Evolutionary conservation across 2,797 vertebrate genomes (phyloP), one percentile per base, ranked within the genome.

Genomic region (Poeciliopsis paucimaculata): DNA sequence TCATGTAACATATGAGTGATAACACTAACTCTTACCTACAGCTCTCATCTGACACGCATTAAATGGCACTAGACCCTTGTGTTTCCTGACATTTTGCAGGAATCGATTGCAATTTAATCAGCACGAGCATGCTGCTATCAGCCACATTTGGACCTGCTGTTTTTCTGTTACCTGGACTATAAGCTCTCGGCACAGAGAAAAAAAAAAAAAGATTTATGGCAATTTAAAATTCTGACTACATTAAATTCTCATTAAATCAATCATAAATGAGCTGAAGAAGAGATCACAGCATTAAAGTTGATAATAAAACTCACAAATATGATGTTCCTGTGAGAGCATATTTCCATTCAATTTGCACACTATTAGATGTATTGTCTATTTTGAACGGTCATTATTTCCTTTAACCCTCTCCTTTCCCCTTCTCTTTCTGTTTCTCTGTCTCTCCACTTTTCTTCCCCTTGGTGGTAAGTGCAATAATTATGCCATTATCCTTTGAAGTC

Each of bases 101-200:
- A 95, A 95, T 95, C 93, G 88, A 95, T 95, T 91, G 94, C 91
- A 93, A 94, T 95, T 93, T 93, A 95, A 95, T 95, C 93, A 94
- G 91, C 39, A 87, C 53, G 81, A 87, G 91, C 89, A 62, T 86
- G 90, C 83, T 87, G 89, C 91, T 92, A 92, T 92, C 93, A 84
- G 91, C 92, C 90, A 79, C 57, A 77, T 90, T 90, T 75, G 82
- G 85, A 78, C 81, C 92, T 89, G 90, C 90, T 94, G 92, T 80
- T 93, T 83, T 75, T 88, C 75, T 88, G 85, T 84, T 91, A 87
- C 84, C 88, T 90, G 83, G 71, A 71, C 73, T 75, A 3, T 8
- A 26, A 79, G 76, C 55, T 75, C 74, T 76, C 49, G 13, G 1
- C 60, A 28, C 79, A 47, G 66, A 26, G 43, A 51, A 4, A 8